Conservation (phyloP, 2,797 vertebrate genomes). For the Lutjanus campechanus region DNA sequence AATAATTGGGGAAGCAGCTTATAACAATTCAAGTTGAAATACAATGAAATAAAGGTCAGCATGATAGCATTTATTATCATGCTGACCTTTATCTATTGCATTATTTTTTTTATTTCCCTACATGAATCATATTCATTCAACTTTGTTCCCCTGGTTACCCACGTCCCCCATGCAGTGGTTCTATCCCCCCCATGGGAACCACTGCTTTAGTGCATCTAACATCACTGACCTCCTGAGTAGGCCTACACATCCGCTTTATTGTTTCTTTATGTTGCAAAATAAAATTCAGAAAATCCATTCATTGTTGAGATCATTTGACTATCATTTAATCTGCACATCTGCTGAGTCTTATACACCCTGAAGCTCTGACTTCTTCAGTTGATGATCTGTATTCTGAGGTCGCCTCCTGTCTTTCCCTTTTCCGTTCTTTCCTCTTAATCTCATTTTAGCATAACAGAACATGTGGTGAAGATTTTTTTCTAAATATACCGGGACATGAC, state of each 20-base stretch:
- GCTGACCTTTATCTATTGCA: no score
- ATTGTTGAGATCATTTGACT: background rate
- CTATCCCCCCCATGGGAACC: no score
- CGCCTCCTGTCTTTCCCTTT: slow-evolving; percentile 1
- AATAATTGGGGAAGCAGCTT: no score
- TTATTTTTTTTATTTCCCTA: no score
- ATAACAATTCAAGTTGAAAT: no score
- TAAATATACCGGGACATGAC: slow-evolving; percentile 17
- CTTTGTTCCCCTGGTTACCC: no score
- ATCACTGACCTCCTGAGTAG: background rate
- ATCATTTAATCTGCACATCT: slow-evolving; percentile 14
- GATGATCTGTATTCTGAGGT: slow-evolving; percentile 37
- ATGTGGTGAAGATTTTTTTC: slow-evolving; percentile 1
- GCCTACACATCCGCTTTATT: background rate
- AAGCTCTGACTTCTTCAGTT: slow-evolving; percentile 20
- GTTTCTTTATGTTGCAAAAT: background rate
- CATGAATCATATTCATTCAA: no score
- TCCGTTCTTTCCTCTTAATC: slow-evolving; percentile 25
- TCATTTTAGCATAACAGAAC: slow-evolving; percentile 17
- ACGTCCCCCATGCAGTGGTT: no score
- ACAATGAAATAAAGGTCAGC: no score
- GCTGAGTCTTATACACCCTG: slow-evolving; percentile 24
- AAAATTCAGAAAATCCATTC: background rate
- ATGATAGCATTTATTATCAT: no score
- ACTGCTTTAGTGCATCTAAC: background rate